Evolutionary conservation across 2,888 invertebrate genomes (phyloP), one percentile per base, ranked within the genome.

Genomic region (Lepidochitona cinerea): DNA sequence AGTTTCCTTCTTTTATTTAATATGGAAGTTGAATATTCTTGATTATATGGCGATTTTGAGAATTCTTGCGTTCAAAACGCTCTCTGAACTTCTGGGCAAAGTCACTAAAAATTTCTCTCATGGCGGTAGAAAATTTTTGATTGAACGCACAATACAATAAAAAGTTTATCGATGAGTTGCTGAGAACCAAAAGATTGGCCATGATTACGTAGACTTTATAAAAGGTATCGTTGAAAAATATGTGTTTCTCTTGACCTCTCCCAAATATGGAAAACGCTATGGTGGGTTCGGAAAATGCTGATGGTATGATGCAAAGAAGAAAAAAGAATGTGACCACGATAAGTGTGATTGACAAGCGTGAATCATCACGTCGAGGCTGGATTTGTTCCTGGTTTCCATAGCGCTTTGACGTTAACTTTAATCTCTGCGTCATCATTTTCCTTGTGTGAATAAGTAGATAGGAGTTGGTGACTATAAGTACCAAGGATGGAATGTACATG

Each of bases 61-160:
- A n/a, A n/a, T n/a, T n/a, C n/a, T n/a, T n/a, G n/a, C n/a, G n/a
- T n/a, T n/a, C n/a, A n/a, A n/a, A n/a, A n/a, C n/a, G n/a, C n/a
- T n/a, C n/a, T n/a, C n/a, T n/a, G n/a, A n/a, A n/a, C n/a, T n/a
- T n/a, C n/a, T n/a, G n/a, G n/a, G n/a, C n/a, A n/a, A n/a, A 14
- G 59, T 26, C 7, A 1, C 26, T 29, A 26, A 59, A 26, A 4
- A 83, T 85, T 69, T 75, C 80, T 64, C 79, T 78, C 81, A 86
- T 79, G 23, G 85, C 83, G 14, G 81, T 71, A 18, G 83, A 77
- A 74, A 86, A 86, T 71, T 85, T 85, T 54, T 79, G 78, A 79
- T 87, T 89, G 71, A 89, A 88, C 59, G 87, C 84, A 73, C 87
- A 87, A 79, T 88, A 89, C 33, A 89, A 80, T 37, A 89, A 83